These are phyloP conservation scores for Chelon labrosus DNA, from an alignment of 2,797 vertebrate species.

Conservation along the genomic window DNA sequence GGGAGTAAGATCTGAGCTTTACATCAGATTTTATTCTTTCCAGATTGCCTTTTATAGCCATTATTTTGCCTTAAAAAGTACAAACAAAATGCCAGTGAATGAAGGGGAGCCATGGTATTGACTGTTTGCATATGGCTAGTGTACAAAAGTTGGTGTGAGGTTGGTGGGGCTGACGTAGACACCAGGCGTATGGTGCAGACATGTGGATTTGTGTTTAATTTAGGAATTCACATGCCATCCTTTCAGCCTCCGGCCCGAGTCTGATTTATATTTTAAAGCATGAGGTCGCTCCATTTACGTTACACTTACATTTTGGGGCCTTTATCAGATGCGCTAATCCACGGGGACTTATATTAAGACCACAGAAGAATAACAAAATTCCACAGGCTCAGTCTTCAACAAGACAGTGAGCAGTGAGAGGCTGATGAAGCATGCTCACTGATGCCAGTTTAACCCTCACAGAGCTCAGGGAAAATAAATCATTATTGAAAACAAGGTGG, in stretches of 20 bases:
- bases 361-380: slow-evolving; percentile 69
- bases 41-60: slow-evolving; percentile 86
- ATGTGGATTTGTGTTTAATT: slow-evolving; percentile 72
- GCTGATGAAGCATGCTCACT: slow-evolving; percentile 54
- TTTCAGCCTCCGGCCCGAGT: slow-evolving; percentile 25
- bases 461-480: slow-evolving; percentile 47
- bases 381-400: slow-evolving; percentile 52
- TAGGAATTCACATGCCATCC: slow-evolving; percentile 67
- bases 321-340: slow-evolving; percentile 66
- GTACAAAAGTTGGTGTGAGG: slow-evolving; percentile 66
- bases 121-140: slow-evolving; percentile 79
- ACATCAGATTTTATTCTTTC: slow-evolving; percentile 84
- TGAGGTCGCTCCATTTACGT: slow-evolving; percentile 59
- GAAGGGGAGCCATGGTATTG: slow-evolving; percentile 75
- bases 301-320: slow-evolving; percentile 56
- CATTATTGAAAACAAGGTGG: slow-evolving; percentile 64
- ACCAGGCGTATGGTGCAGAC: slow-evolving; percentile 60
- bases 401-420: slow-evolving; percentile 40
- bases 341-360: slow-evolving; percentile 56
- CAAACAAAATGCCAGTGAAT: slow-evolving; percentile 85
- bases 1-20: slow-evolving; percentile 85
- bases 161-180: slow-evolving; percentile 53
- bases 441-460: slow-evolving; percentile 63
- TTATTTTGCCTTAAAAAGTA: slow-evolving; percentile 84
- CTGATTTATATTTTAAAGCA: slow-evolving; percentile 62